Evolutionary conservation across 2,888 invertebrate species (phyloP).

Genomic region (Mythimna impura): DNA sequence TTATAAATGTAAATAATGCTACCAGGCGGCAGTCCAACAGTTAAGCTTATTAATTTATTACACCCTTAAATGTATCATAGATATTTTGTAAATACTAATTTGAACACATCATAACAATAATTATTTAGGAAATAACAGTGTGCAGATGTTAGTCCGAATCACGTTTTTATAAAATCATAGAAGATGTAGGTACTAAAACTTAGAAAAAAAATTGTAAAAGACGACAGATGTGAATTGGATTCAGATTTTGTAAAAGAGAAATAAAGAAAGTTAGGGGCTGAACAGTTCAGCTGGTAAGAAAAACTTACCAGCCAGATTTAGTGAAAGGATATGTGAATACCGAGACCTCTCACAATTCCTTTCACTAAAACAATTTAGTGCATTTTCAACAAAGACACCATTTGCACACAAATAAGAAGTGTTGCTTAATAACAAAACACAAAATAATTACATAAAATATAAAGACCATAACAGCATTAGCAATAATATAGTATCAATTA

Average conservation of each 20-base stretch:
- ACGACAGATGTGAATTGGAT: background rate
- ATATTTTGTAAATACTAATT: slow-evolving; percentile 60
- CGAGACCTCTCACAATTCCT: background rate
- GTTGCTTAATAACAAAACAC: slow-evolving; percentile 41
- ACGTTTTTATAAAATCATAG: background rate
- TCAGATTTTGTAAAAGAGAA: background rate
- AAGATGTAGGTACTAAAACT: background rate
- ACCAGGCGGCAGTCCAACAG: slow-evolving; percentile 63
- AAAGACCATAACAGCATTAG: slow-evolving; percentile 22
- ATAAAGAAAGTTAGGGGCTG: background rate
- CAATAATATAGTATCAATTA: slow-evolving; percentile 27
- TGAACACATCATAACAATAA: slow-evolving; percentile 65
- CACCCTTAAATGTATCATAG: slow-evolving; percentile 38
- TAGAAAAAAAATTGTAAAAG: background rate
- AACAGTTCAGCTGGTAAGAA: background rate
- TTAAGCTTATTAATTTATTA: slow-evolving; percentile 57
- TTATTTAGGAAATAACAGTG: slow-evolving; percentile 24
- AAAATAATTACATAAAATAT: slow-evolving; percentile 44
- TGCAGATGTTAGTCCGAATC: background rate
- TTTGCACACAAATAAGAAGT: slow-evolving; percentile 47
- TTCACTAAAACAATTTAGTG: background rate
- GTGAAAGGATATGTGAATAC: background rate
- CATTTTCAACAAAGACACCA: background rate
- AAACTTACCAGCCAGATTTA: too few species aligned
- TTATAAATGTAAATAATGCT: slow-evolving; percentile 63